Base-by-base conservation (phyloP, 2,888 invertebrate genomes). In the Tromatobia lineatoria region DNA sequence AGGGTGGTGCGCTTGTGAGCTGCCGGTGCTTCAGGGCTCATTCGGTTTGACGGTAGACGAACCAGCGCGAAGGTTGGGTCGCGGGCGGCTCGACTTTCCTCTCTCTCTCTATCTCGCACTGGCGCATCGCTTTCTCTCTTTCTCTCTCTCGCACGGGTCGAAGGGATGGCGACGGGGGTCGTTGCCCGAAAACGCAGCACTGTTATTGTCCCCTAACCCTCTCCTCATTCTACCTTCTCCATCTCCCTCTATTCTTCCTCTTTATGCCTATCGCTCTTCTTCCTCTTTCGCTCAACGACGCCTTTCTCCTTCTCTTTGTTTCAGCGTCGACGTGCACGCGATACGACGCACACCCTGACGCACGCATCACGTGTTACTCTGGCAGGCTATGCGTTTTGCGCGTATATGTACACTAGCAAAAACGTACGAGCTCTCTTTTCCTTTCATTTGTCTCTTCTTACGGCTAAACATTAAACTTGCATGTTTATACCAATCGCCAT, bases 141-240 rank as follows among this genome's bases (percentile, higher is more conserved):
- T 74, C 47, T 67, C 47, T 71, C 71, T 34, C 59, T 18, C 69
- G 54, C 13, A 3, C 69, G 86, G 90, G 89, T 90, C 90, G 91
- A 90, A 92, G 92, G 91, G 92, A 91, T 91, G 90, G 90, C 91
- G 90, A 90, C 91, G 92, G 92, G 84, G 87, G 93, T 93, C 93
- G 93, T 93, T 93, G 93, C 90, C 93, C 93, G 93, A 93, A 93
- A 93, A 93, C 92, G 92, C 91, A 89, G 90, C 89, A 88, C 92
- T 91, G 92, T 93, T 93, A 93, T 93, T 92, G 93, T 93, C 91
- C 90, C 90, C 87, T 81, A 81, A 76, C 88, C 88, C 88, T 88
- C 89, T 87, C 85, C 78, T 78, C 84, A 61, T 64, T 52, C 66
- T 18, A 81, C 87, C 86, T 86, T 80, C 66, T 45, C 81, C 83